Evolutionary conservation across 1,140 invertebrate species (phyloP).

Genomic region (Philopotamus ludificatus): DNA sequence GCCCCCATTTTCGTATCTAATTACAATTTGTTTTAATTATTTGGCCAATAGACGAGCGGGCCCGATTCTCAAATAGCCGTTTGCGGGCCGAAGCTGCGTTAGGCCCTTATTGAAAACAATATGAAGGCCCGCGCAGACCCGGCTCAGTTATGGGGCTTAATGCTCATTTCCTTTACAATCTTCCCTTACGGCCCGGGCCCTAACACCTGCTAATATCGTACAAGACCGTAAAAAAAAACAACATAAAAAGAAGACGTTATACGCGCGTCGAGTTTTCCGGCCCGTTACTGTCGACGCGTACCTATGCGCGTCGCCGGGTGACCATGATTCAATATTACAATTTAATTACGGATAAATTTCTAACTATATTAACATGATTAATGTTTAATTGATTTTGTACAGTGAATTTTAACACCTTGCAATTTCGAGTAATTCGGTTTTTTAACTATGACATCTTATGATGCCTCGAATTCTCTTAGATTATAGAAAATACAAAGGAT

Average conservation of each 20-base stretch:
- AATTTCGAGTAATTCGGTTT: no score
- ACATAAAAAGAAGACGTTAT: neutral
- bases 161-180: neutral
- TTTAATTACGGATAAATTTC: no score
- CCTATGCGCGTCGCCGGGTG: neutral
- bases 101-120: slow-evolving; percentile 25
- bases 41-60: neutral
- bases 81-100: slow-evolving; percentile 11
- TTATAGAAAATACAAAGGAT: no score
- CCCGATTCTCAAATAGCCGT: slow-evolving; percentile 15
- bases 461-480: no score
- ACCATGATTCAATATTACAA: no score
- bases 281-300: no score
- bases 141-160: slow-evolving; percentile 18
- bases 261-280: neutral
- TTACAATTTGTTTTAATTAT: neutral
- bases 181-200: neutral
- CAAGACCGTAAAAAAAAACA: neutral
- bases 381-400: no score
- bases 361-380: no score
- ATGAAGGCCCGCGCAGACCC: slow-evolving; percentile 6
- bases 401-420: no score
- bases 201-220: slow-evolving; percentile 10
- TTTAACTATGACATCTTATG: no score
- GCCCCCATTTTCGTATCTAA: no score